Evolutionary conservation across 2,888 invertebrate genomes (phyloP).

Genomic region (Noctua janthe): DNA sequence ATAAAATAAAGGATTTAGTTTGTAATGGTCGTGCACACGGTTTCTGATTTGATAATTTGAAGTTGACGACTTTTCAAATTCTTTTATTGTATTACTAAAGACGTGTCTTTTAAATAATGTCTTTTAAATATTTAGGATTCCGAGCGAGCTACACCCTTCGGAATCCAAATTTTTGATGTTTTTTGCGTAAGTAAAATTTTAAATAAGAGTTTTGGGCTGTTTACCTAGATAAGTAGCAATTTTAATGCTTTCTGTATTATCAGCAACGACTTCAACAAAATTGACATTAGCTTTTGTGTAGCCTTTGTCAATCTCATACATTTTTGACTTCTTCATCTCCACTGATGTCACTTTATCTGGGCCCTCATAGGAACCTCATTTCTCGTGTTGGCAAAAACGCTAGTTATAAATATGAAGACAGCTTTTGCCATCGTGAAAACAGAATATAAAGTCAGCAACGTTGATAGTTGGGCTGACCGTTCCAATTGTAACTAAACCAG

Average conservation of each 20-base stretch:
- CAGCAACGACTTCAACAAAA: background rate
- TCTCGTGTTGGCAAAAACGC: background rate
- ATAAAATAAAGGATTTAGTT: constrained; percentile 12
- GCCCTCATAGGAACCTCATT: background rate
- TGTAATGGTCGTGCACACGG: background rate
- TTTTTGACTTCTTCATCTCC: background rate
- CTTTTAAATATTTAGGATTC: background rate
- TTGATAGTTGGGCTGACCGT: background rate
- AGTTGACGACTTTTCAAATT: background rate
- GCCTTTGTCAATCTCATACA: background rate
- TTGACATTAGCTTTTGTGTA: background rate
- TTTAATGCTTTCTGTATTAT: background rate
- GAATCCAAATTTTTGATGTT: accelerated
- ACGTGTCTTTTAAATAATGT: background rate
- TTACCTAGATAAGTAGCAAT: background rate
- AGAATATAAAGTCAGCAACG: background rate
- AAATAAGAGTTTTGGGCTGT: too few species aligned
- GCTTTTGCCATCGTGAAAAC: background rate
- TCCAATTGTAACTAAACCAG: background rate
- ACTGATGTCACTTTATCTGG: background rate
- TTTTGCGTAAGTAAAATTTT: background rate
- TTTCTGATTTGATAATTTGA: background rate
- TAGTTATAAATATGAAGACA: too few species aligned
- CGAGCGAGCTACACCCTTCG: background rate
- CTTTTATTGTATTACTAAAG: background rate